phyloP scores from a whole-genome alignment of 2,113 vertebrate species.

The Maylandia zebra region DNA sequence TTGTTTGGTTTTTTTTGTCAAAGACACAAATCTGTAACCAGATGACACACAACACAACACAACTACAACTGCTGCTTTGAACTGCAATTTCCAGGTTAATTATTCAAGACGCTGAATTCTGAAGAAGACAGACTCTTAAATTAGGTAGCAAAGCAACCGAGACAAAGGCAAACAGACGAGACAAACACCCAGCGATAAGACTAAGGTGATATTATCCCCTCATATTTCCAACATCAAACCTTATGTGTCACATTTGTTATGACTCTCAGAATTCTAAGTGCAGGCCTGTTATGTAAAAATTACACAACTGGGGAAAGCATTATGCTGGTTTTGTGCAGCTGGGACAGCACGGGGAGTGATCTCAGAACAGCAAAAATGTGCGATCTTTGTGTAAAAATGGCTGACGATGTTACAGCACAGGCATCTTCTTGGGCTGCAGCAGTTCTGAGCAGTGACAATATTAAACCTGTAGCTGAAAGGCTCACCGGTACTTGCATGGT shows the following conservation, averaged over 20 bases:
- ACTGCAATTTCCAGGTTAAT: background rate
- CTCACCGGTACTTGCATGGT: conserved; percentile 12
- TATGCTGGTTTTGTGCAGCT: background rate
- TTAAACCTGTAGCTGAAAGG: conserved; percentile 39
- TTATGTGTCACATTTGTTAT: background rate
- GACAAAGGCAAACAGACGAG: background rate
- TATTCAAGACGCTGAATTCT: background rate
- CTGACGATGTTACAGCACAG: background rate
- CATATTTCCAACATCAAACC: background rate
- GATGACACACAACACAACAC: background rate
- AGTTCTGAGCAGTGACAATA: background rate
- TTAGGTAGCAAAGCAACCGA: accelerated
- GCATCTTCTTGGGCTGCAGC: background rate
- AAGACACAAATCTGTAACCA: background rate
- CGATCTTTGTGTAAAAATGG: background rate
- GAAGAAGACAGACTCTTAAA: background rate
- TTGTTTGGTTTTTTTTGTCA: background rate
- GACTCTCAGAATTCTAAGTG: background rate
- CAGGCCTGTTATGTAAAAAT: background rate
- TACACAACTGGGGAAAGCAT: background rate
- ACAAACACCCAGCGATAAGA: background rate
- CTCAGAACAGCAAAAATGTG: background rate
- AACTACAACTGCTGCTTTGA: background rate
- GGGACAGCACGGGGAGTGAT: accelerated
- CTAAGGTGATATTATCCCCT: background rate